Evolutionary conservation across 2,797 vertebrate genomes (phyloP), one percentile per base, ranked within the genome.

Genomic region (Manis pentadactyla): DNA sequence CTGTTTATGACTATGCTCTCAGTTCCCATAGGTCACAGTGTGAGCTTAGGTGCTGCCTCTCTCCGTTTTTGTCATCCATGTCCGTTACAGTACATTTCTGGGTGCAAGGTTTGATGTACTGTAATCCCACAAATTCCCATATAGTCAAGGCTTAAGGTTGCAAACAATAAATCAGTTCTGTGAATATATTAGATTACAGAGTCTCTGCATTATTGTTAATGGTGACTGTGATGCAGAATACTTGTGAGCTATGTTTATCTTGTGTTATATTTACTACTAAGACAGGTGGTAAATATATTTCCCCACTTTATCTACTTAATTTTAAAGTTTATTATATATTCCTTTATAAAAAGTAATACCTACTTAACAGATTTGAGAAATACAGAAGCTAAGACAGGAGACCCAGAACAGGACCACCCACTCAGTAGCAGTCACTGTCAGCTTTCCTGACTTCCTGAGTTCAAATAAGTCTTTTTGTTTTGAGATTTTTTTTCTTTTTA

Each of bases 141-240:
- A 10, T 27, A 29, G 6, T n/a, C 34, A 57, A 39, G 12, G 82
- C 59, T 42, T 31, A 2, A 29, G 8, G 1, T 46, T 49, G 27
- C 6, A 4, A 10, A 18, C 46, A 19, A 2, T 23, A 39, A 4
- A 2, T 31, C 39, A 5, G 19, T 21, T 8, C 19, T 51, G 13
- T 10, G n/a, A 13, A 5, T 14, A 11, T 5, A 5, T 42, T 31
- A 31, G 27, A 5, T 46, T 29, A 4, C 23, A 25, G 9, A 63
- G 68, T 7, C 17, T 75, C 37, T 29, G 5, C 7, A 0, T n/a
- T 27, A 0, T 14, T 29, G 6, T 39, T 25, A 6, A 3, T 6
- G 10, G 53, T 49, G 59, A 21, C n/a, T 31, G 7, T 29, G 46
- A 15, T 7, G 49, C 61, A 63, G 66, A 66, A n/a, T 29, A 0